These are phyloP conservation scores for Agonopterix arenella DNA, from an alignment of 2,888 invertebrate species.

Conservation along the genomic window DNA sequence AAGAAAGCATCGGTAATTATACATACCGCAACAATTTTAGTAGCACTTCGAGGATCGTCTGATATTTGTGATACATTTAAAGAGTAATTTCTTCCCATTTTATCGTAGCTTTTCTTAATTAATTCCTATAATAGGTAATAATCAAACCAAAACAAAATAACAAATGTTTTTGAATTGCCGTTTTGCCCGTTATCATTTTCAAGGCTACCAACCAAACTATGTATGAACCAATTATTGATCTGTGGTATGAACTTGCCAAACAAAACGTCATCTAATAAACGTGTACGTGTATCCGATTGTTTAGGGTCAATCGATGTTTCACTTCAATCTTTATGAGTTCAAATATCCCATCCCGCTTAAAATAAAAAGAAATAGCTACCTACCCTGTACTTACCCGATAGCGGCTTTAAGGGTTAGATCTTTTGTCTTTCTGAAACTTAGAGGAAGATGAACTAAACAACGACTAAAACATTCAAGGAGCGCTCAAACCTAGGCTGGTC, in stretches of 20 bases:
- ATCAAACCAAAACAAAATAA: neutral
- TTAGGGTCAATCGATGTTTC: too few relatives aligned
- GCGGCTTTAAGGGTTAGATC: too few relatives aligned
- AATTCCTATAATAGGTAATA: neutral
- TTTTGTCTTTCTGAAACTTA: too few relatives aligned
- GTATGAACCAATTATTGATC: too few relatives aligned
- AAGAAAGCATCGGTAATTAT: neutral
- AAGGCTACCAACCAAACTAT: neutral
- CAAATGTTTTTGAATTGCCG: neutral
- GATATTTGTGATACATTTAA: slow-evolving; percentile 21
- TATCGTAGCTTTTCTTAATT: neutral
- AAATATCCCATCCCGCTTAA: too few relatives aligned
- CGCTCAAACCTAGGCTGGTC: too few relatives aligned
- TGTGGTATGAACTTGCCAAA: too few relatives aligned
- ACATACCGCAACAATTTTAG: slow-evolving; percentile 44
- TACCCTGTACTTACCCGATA: too few relatives aligned
- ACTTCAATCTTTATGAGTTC: too few relatives aligned
- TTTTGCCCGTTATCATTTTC: neutral
- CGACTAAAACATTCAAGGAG: too few relatives aligned
- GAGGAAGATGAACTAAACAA: too few relatives aligned
- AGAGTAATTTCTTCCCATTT: slow-evolving; percentile 11
- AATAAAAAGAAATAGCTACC: too few relatives aligned
- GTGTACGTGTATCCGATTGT: neutral
- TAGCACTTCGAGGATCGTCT: slow-evolving; percentile 31
- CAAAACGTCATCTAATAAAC: neutral